Evolutionary conservation across 2,797 vertebrate genomes (phyloP).

Genomic region (Poeciliopsis presidionis): DNA sequence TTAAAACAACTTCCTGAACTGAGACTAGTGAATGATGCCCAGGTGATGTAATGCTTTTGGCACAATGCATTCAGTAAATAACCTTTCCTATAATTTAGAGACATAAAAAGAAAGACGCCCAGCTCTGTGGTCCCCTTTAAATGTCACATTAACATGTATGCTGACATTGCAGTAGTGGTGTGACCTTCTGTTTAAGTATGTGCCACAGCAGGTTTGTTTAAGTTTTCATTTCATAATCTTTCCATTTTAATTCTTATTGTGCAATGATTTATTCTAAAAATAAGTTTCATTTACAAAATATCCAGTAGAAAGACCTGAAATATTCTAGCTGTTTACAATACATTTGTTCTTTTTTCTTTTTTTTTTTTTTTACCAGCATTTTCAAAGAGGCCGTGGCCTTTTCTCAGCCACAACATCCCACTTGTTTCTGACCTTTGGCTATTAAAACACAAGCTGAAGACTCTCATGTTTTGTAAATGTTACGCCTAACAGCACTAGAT

Average conservation of each 20-base stretch:
- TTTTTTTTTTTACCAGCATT: slow-evolving; percentile 41
- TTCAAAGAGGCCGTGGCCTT: slow-evolving; percentile 73
- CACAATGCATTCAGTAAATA: neutral
- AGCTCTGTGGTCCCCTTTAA: slow-evolving; percentile 54
- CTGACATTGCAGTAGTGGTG: slow-evolving; percentile 43
- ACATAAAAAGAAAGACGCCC: slow-evolving; percentile 41
- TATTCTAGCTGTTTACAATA: slow-evolving; percentile 45
- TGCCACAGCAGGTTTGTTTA: slow-evolving; percentile 10
- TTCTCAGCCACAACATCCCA: slow-evolving; percentile 62
- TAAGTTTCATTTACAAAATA: neutral
- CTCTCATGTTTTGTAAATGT: slow-evolving; percentile 57
- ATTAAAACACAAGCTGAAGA: slow-evolving; percentile 53
- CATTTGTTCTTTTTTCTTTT: slow-evolving; percentile 1
- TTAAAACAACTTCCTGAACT: neutral
- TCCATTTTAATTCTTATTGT: slow-evolving; percentile 3
- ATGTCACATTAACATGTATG: slow-evolving; percentile 73
- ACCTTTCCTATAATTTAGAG: slow-evolving; percentile 4
- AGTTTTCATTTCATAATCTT: neutral
- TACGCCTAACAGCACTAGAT: slow-evolving; percentile 52
- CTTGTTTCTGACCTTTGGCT: slow-evolving; percentile 76
- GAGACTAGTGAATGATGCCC: neutral
- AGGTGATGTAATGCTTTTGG: neutral
- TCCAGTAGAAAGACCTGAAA: slow-evolving; percentile 15
- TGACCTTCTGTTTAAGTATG: slow-evolving; percentile 52
- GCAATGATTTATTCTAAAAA: slow-evolving; percentile 17